Evolutionary conservation across 2,113 vertebrate genomes (phyloP).

Genomic region (Geothlypis trichas): DNA sequence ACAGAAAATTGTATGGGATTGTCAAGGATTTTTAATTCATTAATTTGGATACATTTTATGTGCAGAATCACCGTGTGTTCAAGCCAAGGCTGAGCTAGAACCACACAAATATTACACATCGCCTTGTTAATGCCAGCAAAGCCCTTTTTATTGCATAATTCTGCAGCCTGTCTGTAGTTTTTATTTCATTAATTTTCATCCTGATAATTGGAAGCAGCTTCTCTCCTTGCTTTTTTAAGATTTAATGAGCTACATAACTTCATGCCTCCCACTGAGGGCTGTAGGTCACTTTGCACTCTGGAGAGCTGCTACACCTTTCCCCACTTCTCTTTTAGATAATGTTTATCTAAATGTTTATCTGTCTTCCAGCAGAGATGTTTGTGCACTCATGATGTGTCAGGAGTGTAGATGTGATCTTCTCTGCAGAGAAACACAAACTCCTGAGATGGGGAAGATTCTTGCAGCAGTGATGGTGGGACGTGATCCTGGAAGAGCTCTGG

Average conservation of each 20-base stretch:
- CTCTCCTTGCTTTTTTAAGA: conserved; percentile 68
- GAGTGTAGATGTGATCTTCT: not conserved
- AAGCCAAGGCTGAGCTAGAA: conserved; percentile 59
- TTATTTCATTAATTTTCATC: conserved; percentile 79
- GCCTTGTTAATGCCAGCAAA: conserved; percentile 67
- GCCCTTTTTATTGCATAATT: conserved; percentile 67
- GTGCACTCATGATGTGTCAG: not conserved
- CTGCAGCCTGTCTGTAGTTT: conserved; percentile 67
- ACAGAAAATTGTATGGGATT: conserved; percentile 64
- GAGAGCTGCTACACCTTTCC: conserved; percentile 34
- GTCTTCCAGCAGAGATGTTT: not conserved
- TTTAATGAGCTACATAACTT: conserved; percentile 78
- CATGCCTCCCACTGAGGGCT: conserved; percentile 69
- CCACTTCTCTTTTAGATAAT: not conserved
- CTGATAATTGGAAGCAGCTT: conserved; percentile 82
- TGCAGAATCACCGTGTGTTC: conserved; percentile 56
- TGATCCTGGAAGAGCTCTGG: not conserved
- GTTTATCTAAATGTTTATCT: not conserved
- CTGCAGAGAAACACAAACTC: not conserved
- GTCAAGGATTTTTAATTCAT: conserved; percentile 75
- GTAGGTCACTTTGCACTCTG: conserved; percentile 58
- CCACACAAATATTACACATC: conserved; percentile 69
- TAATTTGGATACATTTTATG: conserved; percentile 73
- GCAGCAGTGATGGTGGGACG: not conserved
- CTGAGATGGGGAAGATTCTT: not conserved